phyloP scores from a whole-genome alignment of 2,113 vertebrate genomes.

The Odocoileus hemionus region DNA sequence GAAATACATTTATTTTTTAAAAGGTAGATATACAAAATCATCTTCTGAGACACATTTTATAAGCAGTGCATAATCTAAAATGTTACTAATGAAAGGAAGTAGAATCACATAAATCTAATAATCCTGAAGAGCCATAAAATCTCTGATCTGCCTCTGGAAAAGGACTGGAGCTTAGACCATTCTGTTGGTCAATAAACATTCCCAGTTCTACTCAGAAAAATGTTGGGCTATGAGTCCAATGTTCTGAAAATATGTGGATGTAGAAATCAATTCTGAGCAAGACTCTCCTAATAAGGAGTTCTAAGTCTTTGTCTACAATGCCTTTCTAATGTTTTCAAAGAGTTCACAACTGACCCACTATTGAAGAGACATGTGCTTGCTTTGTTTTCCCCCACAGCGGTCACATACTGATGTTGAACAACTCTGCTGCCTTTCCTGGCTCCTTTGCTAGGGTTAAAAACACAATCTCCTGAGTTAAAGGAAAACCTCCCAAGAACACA shows the following conservation, averaged over 20 bases:
- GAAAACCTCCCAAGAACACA: not conserved
- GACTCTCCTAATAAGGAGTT: not conserved
- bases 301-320: not conserved
- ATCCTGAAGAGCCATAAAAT: not conserved
- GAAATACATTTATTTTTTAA: not conserved
- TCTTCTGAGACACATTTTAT: not conserved
- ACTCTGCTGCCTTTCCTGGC: not conserved
- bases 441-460: not conserved
- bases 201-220: not conserved
- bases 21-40: not conserved
- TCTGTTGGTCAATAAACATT: not conserved
- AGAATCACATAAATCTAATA: not conserved
- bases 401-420: not conserved
- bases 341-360: not conserved
- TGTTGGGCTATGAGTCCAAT: not conserved
- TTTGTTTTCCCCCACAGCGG: not conserved
- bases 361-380: not conserved
- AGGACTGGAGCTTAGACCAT: not conserved
- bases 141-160: not conserved
- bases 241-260: not conserved
- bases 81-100: not conserved
- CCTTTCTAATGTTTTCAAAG: not conserved
- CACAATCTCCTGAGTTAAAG: not conserved
- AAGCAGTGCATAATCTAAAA: constrained; percentile 13
- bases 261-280: not conserved